These are phyloP conservation scores for Pogona vitticeps DNA, from an alignment of 2,113 vertebrate species.

Conservation along the genomic window DNA sequence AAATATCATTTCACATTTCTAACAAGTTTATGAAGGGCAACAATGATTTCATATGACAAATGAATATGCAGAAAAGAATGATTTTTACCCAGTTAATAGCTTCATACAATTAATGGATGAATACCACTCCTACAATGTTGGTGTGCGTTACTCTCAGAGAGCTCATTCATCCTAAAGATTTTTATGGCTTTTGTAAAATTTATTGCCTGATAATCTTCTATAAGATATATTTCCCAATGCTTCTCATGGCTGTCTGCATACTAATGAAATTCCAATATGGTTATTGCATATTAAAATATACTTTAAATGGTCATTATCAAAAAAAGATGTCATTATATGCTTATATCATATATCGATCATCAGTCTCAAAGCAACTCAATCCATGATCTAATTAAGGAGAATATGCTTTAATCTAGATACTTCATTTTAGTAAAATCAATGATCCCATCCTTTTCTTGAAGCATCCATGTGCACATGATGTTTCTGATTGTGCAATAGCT, in stretches of 20 bases:
- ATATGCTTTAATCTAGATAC: conserved; percentile 1
- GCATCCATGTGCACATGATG: background rate
- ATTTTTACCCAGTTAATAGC: conserved; percentile 62
- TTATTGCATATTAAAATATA: conserved; percentile 44
- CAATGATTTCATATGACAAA: conserved; percentile 74
- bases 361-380: background rate
- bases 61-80: conserved; percentile 63
- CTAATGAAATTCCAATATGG: conserved; percentile 41
- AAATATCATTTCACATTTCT: conserved; percentile 67
- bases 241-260: conserved; percentile 55
- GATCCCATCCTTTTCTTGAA: background rate
- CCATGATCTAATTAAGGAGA: conserved; percentile 21
- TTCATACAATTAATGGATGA: conserved; percentile 69
- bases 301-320: conserved; percentile 37
- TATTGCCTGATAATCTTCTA: conserved; percentile 55
- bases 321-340: conserved; percentile 24
- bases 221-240: conserved; percentile 56
- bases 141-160: conserved; percentile 55
- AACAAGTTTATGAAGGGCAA: conserved; percentile 65
- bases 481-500: background rate
- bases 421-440: background rate
- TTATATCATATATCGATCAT: conserved; percentile 37
- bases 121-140: conserved; percentile 62
- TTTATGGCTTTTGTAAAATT: conserved; percentile 62
- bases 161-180: conserved; percentile 63